These are phyloP conservation scores for Fopius arisanus DNA, from an alignment of 1,140 invertebrate species.

Conservation along the genomic window DNA sequence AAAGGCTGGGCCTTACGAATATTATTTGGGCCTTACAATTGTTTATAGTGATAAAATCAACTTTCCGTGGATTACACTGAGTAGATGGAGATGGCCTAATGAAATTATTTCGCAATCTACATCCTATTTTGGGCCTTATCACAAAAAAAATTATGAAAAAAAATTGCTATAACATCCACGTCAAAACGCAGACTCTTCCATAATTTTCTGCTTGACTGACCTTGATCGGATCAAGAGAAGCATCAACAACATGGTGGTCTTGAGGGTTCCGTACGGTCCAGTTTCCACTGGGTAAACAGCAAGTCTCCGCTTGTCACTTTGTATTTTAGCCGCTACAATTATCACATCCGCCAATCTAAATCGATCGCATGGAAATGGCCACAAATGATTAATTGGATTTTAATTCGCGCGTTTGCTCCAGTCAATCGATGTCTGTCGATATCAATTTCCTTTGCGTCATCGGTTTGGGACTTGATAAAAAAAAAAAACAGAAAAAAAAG, in stretches of 20 bases:
- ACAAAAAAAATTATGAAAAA: not conserved
- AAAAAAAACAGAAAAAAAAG: not conserved
- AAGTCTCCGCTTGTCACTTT: conserved; percentile 46
- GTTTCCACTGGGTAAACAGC: conserved; percentile 54
- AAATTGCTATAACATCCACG: not conserved
- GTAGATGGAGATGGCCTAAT: too few relatives aligned
- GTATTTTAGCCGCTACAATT: conserved; percentile 39
- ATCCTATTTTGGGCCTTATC: not conserved
- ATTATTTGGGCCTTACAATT: not conserved
- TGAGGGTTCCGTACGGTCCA: conserved; percentile 25
- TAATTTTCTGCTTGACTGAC: conserved; percentile 10
- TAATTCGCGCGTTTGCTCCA: conserved; percentile 8
- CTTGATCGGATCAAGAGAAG: conserved; percentile 6
- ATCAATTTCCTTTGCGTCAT: not conserved
- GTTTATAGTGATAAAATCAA: too few relatives aligned
- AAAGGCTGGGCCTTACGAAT: not conserved
- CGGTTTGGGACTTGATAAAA: not conserved
- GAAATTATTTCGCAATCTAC: not conserved
- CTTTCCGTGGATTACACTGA: too few relatives aligned
- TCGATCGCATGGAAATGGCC: conserved; percentile 48
- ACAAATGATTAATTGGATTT: conserved; percentile 50
- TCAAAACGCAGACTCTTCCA: not conserved
- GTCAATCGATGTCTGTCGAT: conserved; percentile 14
- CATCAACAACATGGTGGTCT: conserved; percentile 29
- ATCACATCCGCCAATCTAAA: conserved; percentile 34